Evolutionary conservation across 2,113 vertebrate species (phyloP).

Genomic region (Eleginops maclovinus): DNA sequence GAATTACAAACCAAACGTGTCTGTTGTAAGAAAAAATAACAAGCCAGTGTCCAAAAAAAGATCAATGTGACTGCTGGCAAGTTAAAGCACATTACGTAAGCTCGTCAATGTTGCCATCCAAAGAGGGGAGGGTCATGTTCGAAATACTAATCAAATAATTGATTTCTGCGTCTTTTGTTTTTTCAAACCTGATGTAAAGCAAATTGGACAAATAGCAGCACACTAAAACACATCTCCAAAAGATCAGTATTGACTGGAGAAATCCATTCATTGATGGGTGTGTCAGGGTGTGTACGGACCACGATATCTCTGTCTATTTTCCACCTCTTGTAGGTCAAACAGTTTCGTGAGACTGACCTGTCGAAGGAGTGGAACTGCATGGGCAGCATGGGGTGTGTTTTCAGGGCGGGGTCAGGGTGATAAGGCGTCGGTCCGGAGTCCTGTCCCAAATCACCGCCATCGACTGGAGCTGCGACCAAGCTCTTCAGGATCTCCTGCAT

Average conservation of each 20-base stretch:
- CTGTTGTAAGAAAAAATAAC: neutral
- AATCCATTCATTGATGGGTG: slow-evolving; percentile 1
- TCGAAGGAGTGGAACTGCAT: slow-evolving; percentile 99
- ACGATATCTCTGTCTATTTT: neutral
- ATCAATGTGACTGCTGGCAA: slow-evolving; percentile 10
- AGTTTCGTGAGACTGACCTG: slow-evolving; percentile 84
- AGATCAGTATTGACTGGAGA: slow-evolving; percentile 5
- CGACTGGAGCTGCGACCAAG: slow-evolving; percentile 94
- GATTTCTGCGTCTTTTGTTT: neutral
- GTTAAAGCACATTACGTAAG: slow-evolving; percentile 1
- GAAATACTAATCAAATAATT: neutral
- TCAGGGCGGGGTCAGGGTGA: slow-evolving; percentile 94
- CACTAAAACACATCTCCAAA: neutral
- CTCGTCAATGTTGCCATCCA: slow-evolving; percentile 9
- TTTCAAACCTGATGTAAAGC: neutral
- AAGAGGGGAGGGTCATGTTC: neutral
- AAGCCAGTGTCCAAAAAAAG: neutral
- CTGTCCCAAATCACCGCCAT: slow-evolving; percentile 91
- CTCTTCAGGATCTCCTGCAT: slow-evolving; percentile 94
- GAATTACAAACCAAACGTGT: neutral
- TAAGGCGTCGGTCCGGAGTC: slow-evolving; percentile 91
- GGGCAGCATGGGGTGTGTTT: slow-evolving; percentile 95
- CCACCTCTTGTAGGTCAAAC: neutral
- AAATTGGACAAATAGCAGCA: slow-evolving; percentile 13
- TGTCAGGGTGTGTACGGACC: neutral